A percentile compares a stretch with the other conserved stretches of the same genome.
These are phyloP conservation scores for Maconellicoccus hirsutus DNA, from an alignment of 1,140 invertebrate species.

Conservation along the genomic window DNA sequence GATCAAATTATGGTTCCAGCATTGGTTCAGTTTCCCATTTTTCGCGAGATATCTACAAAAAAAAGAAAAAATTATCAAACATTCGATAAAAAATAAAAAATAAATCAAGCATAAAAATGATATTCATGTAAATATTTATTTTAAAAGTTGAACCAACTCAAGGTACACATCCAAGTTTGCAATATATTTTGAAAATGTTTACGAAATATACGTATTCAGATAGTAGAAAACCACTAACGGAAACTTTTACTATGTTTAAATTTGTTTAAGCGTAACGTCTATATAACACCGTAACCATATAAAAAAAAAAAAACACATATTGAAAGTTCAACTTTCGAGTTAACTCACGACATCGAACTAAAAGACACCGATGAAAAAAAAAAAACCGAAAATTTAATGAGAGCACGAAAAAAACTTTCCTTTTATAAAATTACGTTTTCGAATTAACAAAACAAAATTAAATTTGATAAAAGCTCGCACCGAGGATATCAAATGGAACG, in stretches of 20 bases:
- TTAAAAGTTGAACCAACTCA: not conserved
- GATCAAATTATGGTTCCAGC: too few relatives aligned
- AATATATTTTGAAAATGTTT: not conserved
- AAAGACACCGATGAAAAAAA: not conserved
- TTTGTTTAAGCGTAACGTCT: not conserved
- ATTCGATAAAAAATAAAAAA: too few relatives aligned
- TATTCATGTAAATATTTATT: not conserved
- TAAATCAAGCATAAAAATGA: too few relatives aligned
- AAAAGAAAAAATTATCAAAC: too few relatives aligned
- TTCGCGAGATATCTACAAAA: too few relatives aligned
- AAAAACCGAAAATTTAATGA: not conserved
- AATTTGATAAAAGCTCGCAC: not conserved
- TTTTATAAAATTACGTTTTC: not conserved
- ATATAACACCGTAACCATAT: not conserved
- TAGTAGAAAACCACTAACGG: not conserved
- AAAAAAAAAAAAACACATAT: not conserved
- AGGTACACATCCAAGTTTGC: not conserved
- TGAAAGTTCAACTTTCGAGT: not conserved
- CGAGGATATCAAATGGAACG: not conserved
- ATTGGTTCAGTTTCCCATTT: too few relatives aligned
- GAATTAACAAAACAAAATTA: conserved; percentile 6
- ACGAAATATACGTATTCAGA: not conserved
- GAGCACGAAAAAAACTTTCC: not conserved
- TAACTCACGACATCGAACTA: not conserved
- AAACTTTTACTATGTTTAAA: not conserved